phyloP scores from a whole-genome alignment of 2,797 vertebrate genomes.

The Nannoperca australis region DNA sequence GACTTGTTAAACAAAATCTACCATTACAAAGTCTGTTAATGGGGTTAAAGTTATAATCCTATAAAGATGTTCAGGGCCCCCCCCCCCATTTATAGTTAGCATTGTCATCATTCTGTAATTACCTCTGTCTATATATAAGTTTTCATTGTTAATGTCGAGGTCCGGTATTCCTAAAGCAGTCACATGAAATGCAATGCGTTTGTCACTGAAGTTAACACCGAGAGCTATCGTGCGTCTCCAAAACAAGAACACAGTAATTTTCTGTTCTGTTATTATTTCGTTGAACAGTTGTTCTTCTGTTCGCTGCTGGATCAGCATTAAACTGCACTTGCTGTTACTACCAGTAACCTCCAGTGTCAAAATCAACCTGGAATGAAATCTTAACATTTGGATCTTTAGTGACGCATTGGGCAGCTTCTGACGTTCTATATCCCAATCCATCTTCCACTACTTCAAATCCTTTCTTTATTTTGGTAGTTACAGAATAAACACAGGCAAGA shows the following conservation, averaged over 20 bases:
- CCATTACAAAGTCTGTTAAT: background rate
- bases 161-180: background rate
- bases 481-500: conserved; percentile 9
- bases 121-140: background rate
- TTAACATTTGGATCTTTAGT: background rate
- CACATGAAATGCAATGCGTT: background rate
- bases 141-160: background rate
- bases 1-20: background rate
- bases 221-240: background rate
- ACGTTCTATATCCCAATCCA: background rate
- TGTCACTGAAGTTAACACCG: background rate
- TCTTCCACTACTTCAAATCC: background rate
- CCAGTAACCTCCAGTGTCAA: background rate
- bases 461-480: conserved; percentile 14
- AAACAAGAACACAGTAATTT: background rate
- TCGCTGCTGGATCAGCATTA: background rate
- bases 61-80: too few relatives aligned
- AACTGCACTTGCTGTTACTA: background rate
- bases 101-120: conserved; percentile 2
- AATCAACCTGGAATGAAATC: background rate
- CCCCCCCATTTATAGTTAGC: background rate
- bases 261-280: background rate
- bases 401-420: background rate
- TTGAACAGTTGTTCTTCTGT: background rate
- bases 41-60: background rate